Conservation (phyloP, 2,888 invertebrate genomes). For the Drosophila atripex region DNA sequence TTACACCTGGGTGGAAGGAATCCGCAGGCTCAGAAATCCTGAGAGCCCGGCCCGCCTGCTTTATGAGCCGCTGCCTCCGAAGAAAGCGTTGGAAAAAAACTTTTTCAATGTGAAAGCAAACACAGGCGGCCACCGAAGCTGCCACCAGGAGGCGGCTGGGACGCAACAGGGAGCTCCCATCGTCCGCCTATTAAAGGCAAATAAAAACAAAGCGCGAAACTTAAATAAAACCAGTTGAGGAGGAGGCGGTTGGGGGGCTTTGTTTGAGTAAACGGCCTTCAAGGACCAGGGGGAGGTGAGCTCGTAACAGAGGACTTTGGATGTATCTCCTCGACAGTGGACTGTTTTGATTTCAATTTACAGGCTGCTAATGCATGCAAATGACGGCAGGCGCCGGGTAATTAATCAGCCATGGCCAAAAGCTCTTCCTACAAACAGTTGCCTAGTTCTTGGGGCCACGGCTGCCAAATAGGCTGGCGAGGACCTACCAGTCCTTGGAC, state of each 20-base stretch:
- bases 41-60: constrained; percentile 21
- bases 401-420: constrained; percentile 52
- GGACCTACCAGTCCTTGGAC: constrained; percentile 24
- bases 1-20: constrained; percentile 35
- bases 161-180: background rate
- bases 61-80: constrained; percentile 36
- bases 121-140: constrained; percentile 52
- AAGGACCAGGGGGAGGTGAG: constrained; percentile 12
- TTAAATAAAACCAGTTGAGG: constrained; percentile 60
- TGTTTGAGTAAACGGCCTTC: constrained; percentile 31
- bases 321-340: constrained; percentile 17
- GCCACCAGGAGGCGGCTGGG: constrained; percentile 27
- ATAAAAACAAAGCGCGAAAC: constrained; percentile 68
- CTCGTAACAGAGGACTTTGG: constrained; percentile 47
- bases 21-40: constrained; percentile 3
- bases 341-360: constrained; percentile 55
- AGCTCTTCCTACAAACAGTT: constrained; percentile 30
- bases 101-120: constrained; percentile 71
- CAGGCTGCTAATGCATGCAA: constrained; percentile 58
- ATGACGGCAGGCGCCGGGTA: constrained; percentile 50
- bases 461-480: constrained; percentile 27
- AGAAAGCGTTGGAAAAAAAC: constrained; percentile 46
- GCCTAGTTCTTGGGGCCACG: constrained; percentile 18
- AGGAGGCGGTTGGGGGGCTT: constrained; percentile 19
- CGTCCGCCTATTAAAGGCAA: constrained; percentile 53